A percentile compares a stretch with the other conserved stretches of the same genome.
Conservation (phyloP, 53 echinoderm and acorn worm genomes). For the Astropecten irregularis region DNA sequence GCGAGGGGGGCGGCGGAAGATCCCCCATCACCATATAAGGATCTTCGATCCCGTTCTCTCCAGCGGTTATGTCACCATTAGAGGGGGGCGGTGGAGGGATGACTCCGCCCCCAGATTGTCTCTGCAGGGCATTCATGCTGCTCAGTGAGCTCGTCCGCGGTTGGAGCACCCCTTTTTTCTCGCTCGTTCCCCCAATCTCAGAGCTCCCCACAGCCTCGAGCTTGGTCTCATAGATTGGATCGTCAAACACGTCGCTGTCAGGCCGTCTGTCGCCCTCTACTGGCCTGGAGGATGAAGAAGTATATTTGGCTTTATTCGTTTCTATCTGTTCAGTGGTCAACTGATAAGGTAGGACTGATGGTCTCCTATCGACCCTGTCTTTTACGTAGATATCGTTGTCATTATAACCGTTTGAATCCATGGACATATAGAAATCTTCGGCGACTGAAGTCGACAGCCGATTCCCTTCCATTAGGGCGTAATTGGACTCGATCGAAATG, state of each 20-base stretch:
- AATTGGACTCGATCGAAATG: conserved; percentile 10
- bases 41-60: conserved; percentile 4
- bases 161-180: not conserved
- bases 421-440: not conserved
- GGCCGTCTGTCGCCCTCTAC: not conserved
- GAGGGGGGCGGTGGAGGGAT: not conserved
- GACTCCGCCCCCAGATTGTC: not conserved
- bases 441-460: not conserved
- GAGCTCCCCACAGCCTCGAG: not conserved
- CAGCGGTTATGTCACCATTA: not conserved
- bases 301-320: not conserved
- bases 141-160: not conserved
- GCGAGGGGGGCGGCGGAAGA: conserved; percentile 67
- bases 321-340: conserved; percentile 28
- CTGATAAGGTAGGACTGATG: conserved; percentile 36
- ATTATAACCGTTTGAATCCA: not conserved
- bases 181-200: not conserved
- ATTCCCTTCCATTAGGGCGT: conserved; percentile 5
- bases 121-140: not conserved
- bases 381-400: conserved; percentile 15
- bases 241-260: conserved; percentile 3
- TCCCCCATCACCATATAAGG: conserved; percentile 41
- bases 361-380: not conserved
- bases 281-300: not conserved
- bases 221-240: not conserved